Base-by-base conservation (phyloP, 2,113 vertebrate genomes). In the Oreochromis aureus region DNA sequence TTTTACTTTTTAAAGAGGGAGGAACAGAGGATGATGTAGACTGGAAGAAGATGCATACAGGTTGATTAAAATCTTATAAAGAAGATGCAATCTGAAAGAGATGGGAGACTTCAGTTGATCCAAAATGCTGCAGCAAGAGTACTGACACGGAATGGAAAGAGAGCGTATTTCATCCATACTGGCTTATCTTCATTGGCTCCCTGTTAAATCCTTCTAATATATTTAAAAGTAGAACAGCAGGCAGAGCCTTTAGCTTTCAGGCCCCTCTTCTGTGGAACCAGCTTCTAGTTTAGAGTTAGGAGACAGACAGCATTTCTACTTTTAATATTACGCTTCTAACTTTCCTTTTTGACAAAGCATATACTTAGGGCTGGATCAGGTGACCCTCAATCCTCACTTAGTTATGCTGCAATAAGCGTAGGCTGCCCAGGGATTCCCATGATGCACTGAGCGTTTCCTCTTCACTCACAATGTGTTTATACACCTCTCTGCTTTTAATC, bases 371-470 rank as follows among this genome's bases (percentile, higher is more conserved):
- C 6, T 63, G 30, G 0, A 63, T 6, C 30, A 63, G 59, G 30
- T 63, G 30, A 63, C 9, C 30, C 59, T 34, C 3, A 63, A 19
- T 63, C 30, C 30, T 63, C 59, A 6, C 16, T 61, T 61, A 63
- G 30, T 34, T 34, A 63, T 61, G 30, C 16, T 61, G 58, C 30
- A 10, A 34, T 10, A 61, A 16, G 0, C 16, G 0, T 61, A 61
- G 30, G 30, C 30, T 63, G 59, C 30, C 6, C 30, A 16, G 58
- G 15, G 58, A 61, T 32, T 61, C 27, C 30, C 59, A 34, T 34
- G 59, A 63, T 63, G 59, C 59, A 34, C 16, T 63, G 16, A 63
- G 30, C 1, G 0, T 63, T 63, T 19, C 59, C 30, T 63, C 30
- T 34, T 63, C 30, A 63, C 59, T 63, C 3, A 34, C 30, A 34